phyloP scores from a whole-genome alignment of 2,113 vertebrate species.

The Balaenoptera acutorostrata region DNA sequence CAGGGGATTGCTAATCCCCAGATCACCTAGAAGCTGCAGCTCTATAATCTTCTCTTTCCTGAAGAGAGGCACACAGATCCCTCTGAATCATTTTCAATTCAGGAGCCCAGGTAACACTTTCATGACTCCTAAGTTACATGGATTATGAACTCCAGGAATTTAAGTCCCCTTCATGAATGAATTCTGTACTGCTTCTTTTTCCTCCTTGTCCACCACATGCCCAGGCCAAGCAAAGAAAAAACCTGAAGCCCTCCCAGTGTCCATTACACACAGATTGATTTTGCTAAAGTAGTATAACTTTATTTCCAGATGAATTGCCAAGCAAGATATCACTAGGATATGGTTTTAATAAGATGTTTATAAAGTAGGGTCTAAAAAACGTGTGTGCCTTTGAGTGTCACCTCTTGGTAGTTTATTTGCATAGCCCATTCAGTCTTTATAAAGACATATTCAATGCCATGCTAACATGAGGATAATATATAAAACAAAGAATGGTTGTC shows the following conservation, averaged over 20 bases:
- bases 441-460: neutral
- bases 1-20: no score
- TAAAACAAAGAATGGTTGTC: constrained; percentile 32
- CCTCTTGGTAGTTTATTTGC: neutral
- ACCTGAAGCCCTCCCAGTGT: neutral
- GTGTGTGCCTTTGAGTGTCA: neutral
- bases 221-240: neutral
- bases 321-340: neutral
- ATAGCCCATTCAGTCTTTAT: neutral
- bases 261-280: neutral
- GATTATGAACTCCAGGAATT: neutral
- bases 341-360: neutral
- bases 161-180: neutral
- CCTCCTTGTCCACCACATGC: neutral
- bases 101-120: neutral
- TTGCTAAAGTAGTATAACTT: neutral
- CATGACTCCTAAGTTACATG: neutral
- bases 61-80: neutral
- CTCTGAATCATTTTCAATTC: neutral
- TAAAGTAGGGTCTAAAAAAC: neutral
- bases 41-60: neutral
- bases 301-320: neutral
- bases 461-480: neutral
- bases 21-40: neutral
- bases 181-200: neutral